Base-by-base conservation (phyloP, 1,140 invertebrate species). In the Oryctes rhinoceros region DNA sequence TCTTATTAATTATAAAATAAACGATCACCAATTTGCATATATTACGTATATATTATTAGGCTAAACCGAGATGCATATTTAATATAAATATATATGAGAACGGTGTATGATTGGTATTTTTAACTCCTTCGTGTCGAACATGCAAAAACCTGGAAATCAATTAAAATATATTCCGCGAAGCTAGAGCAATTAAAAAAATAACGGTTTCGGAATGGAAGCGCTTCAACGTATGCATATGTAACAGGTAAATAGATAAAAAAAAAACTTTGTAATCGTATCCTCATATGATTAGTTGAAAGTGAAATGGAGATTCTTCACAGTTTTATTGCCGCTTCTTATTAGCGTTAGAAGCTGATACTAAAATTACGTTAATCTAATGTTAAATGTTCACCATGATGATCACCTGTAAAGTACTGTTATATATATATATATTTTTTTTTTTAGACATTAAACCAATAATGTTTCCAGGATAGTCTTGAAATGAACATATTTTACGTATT, bases 1-100 rank as follows among this genome's bases (percentile, higher is more conserved):
- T 18, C 11, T 59, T 59, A 59, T 59, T 59, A 59, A 59, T 59
- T 59, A 59, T 59, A 59, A 18, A 59, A 59, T 59, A 59, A 59
- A 59, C 53, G 53, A 59, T 59, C 53, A n/a, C 5, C 53, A 18
- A 59, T 59, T 59, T 59, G 15, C 53, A 59, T 59, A 59, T 59
- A 59, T 59, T 59, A 59, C 53, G 53, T 18, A 59, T 59, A 59
- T 18, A 59, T 59, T 59, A 59, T 59, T 18, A 59, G 18, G 15
- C 18, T 59, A 18, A 59, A n/a, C 18, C n/a, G 5, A 18, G 18
- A 59, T 59, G 53, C 18, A 59, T 59, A 18, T 59, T 59, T 59
- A 59, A 18, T 18, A 59, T 59, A 59, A 59, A 59, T 59, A 44
- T 44, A 59, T 59, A 59, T 59, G 53, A 13, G 53, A 6, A 59